Evolutionary conservation across 2,113 vertebrate species (phyloP).

Genomic region (Danionella cerebrum): DNA sequence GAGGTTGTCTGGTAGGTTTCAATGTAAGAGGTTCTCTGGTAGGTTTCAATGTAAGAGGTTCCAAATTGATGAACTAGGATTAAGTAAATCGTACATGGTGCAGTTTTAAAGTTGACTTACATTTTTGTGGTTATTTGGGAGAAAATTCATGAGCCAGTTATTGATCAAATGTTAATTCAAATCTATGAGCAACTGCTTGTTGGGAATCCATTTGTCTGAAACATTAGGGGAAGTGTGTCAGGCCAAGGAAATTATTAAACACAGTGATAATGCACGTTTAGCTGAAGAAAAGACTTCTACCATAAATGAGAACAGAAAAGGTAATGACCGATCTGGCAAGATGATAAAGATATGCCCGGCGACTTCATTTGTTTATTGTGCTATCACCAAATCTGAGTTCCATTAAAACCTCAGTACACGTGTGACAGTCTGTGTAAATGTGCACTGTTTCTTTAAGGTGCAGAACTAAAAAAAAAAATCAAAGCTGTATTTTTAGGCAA

Average conservation of each 20-base stretch:
- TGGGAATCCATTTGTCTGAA: not conserved
- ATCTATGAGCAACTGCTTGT: not conserved
- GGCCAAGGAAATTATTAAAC: constrained; percentile 37
- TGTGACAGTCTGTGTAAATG: not conserved
- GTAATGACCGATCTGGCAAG: not conserved
- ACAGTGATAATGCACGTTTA: constrained; percentile 29
- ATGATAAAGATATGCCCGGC: not conserved
- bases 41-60: no score
- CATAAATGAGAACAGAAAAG: constrained; percentile 2
- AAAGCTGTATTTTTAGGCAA: constrained; percentile 9
- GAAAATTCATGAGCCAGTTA: no score
- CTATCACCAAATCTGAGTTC: not conserved
- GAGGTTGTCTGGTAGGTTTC: no score
- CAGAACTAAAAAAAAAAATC: constrained; percentile 7
- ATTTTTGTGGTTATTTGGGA: no score
- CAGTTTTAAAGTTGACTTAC: no score
- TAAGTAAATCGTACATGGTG: no score
- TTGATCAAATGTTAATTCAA: not conserved
- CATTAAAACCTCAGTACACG: not conserved
- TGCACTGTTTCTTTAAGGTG: not conserved
- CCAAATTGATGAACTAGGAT: no score
- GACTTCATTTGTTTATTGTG: not conserved
- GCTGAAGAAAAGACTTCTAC: constrained; percentile 17
- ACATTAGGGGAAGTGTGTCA: constrained; percentile 37
- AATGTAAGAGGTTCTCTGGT: no score